Evolutionary conservation across 1,140 invertebrate genomes (phyloP).

Genomic region (Gryon sp.): DNA sequence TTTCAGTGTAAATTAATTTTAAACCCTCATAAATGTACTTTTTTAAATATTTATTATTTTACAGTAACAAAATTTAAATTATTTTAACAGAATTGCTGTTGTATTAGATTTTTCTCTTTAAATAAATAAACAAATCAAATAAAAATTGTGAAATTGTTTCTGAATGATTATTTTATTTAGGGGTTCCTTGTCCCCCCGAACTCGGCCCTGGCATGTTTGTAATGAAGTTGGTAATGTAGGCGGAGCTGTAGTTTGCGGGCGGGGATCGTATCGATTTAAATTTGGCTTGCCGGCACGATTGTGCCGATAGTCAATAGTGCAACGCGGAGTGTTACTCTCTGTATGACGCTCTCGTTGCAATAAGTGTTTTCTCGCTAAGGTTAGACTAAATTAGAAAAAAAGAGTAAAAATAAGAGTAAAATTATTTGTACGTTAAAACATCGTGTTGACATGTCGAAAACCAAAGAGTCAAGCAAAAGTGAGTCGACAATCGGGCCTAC

Average conservation of each 20-base stretch:
- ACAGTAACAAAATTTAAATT: too few relatives aligned
- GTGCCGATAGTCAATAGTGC: conserved; percentile 64
- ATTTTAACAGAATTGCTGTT: too few relatives aligned
- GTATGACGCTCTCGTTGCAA: conserved; percentile 23
- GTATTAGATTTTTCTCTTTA: too few relatives aligned
- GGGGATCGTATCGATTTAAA: conserved; percentile 79
- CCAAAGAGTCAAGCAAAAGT: not conserved
- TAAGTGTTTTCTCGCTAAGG: conserved; percentile 24
- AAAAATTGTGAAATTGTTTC: too few relatives aligned
- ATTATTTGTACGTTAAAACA: too few relatives aligned
- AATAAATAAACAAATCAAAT: too few relatives aligned
- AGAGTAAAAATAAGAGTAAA: too few relatives aligned
- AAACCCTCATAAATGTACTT: too few relatives aligned
- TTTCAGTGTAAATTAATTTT: too few relatives aligned
- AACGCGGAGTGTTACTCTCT: conserved; percentile 27
- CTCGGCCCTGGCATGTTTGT: conserved; percentile 29
- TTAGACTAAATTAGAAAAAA: conserved; percentile 28
- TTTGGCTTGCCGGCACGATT: conserved; percentile 74
- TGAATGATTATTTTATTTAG: too few relatives aligned
- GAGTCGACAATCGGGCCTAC: conserved; percentile 18
- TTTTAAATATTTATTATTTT: too few relatives aligned
- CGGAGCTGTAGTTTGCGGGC: conserved; percentile 58
- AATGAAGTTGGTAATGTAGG: conserved; percentile 60
- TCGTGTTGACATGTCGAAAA: conserved; percentile 60
- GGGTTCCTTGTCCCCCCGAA: not conserved